These are phyloP conservation scores for Nasonia oneida DNA, from an alignment of 2,888 invertebrate species.

Conservation along the genomic window DNA sequence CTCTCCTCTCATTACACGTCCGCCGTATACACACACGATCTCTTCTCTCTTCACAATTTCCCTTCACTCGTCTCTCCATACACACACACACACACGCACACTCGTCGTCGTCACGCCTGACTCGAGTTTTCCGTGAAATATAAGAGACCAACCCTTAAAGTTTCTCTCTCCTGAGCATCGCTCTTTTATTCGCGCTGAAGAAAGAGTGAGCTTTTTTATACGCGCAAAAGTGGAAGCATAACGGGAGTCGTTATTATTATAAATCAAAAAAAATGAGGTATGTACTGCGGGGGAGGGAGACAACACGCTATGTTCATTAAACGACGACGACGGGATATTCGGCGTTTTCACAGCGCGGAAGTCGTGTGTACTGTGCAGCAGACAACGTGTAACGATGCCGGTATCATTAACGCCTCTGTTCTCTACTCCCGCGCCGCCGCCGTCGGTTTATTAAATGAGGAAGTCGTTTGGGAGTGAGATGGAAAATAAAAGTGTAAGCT, in stretches of 20 bases:
- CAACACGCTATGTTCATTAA: slow-evolving; percentile 39
- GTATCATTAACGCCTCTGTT: slow-evolving; percentile 43
- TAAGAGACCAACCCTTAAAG: neutral
- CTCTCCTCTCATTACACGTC: slow-evolving; percentile 30
- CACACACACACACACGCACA: neutral
- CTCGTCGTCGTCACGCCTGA: neutral
- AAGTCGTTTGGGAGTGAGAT: slow-evolving; percentile 22
- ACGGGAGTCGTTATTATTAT: neutral
- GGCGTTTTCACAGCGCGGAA: neutral
- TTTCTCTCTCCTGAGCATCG: neutral
- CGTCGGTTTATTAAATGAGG: slow-evolving; percentile 44
- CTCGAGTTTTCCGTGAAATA: slow-evolving; percentile 18
- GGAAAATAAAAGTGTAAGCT: slow-evolving; percentile 43
- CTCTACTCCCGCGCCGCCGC: neutral
- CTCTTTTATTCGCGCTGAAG: neutral
- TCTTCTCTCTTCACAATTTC: slow-evolving; percentile 22
- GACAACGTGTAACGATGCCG: slow-evolving; percentile 23
- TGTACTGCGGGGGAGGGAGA: neutral
- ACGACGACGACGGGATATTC: slow-evolving; percentile 27
- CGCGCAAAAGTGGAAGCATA: neutral
- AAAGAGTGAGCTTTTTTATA: neutral
- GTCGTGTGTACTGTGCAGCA: neutral
- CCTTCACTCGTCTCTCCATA: slow-evolving; percentile 6
- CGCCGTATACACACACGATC: neutral
- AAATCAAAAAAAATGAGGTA: slow-evolving; percentile 4